phyloP scores from a whole-genome alignment of 1,140 invertebrate species.

The Drosophila busckii region DNA sequence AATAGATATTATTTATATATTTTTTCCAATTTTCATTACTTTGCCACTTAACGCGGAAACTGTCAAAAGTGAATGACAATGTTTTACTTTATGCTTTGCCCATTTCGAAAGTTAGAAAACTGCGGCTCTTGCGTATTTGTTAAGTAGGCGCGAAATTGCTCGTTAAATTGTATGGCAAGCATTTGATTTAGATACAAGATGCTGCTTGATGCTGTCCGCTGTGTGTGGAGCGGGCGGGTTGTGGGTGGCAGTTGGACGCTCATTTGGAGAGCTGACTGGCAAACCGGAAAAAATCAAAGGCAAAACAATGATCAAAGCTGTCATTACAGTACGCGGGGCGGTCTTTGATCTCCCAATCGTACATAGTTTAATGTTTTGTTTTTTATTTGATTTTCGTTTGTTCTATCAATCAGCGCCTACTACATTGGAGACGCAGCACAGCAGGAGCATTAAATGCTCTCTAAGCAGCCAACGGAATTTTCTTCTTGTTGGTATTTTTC shows the following conservation, averaged over 20 bases:
- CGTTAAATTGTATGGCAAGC: slow-evolving; percentile 45
- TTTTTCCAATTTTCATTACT: no score
- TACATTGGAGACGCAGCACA: slow-evolving; percentile 57
- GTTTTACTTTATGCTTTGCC: no score
- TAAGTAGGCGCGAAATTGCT: slow-evolving; percentile 62
- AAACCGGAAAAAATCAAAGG: slow-evolving; percentile 77
- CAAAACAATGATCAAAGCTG: slow-evolving; percentile 78
- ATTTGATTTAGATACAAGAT: slow-evolving; percentile 19
- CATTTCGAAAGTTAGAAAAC: no score
- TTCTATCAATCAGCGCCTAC: slow-evolving; percentile 75
- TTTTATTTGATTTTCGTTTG: slow-evolving; percentile 78
- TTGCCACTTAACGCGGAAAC: no score
- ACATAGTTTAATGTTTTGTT: slow-evolving; percentile 68
- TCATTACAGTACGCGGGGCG: slow-evolving; percentile 75
- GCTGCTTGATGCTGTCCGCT: no score
- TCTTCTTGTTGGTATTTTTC: slow-evolving; percentile 37
- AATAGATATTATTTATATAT: no score
- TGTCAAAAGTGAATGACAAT: no score
- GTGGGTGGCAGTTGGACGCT: background rate
- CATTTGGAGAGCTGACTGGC: slow-evolving; percentile 1
- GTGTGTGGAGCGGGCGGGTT: no score
- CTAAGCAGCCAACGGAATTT: slow-evolving; percentile 48
- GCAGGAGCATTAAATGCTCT: slow-evolving; percentile 59
- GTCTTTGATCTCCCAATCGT: slow-evolving; percentile 65
- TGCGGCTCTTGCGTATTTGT: slow-evolving; percentile 34